Evolutionary conservation across 2,113 vertebrate genomes (phyloP).

Genomic region (Aegypius monachus): DNA sequence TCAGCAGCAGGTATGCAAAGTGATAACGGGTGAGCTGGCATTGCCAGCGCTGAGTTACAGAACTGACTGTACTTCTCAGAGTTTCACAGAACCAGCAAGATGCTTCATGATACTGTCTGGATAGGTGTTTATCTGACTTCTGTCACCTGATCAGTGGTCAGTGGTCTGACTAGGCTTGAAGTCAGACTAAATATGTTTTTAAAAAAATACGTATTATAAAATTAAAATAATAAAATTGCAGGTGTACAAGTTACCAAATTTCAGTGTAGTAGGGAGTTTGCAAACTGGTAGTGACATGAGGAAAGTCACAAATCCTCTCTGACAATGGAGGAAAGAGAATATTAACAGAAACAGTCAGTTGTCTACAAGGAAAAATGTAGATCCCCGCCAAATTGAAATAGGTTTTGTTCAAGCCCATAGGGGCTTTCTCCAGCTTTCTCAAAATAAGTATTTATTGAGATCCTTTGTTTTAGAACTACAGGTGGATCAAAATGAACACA

Average conservation of each 20-base stretch:
- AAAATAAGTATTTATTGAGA: not conserved
- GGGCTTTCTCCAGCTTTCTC: not conserved
- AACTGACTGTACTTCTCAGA: not conserved
- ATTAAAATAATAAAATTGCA: not conserved
- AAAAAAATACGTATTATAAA: fast-evolving
- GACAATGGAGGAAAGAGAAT: not conserved
- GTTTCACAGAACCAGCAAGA: not conserved
- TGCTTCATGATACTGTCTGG: not conserved
- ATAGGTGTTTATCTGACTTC: fast-evolving
- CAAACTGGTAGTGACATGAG: not conserved
- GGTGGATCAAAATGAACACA: not conserved
- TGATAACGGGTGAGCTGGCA: not conserved
- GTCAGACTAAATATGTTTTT: not conserved
- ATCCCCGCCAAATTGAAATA: not conserved
- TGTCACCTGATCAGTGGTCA: not conserved
- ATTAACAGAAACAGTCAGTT: not conserved
- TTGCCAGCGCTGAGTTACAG: not conserved
- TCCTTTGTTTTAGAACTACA: not conserved
- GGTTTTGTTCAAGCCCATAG: not conserved
- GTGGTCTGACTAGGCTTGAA: not conserved
- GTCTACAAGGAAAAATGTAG: not conserved
- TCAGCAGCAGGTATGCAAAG: constrained; percentile 88
- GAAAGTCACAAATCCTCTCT: not conserved
- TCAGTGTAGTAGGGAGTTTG: not conserved
- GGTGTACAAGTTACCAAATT: not conserved